Conservation (phyloP, 2,113 vertebrate genomes). For the Esox niger region DNA sequence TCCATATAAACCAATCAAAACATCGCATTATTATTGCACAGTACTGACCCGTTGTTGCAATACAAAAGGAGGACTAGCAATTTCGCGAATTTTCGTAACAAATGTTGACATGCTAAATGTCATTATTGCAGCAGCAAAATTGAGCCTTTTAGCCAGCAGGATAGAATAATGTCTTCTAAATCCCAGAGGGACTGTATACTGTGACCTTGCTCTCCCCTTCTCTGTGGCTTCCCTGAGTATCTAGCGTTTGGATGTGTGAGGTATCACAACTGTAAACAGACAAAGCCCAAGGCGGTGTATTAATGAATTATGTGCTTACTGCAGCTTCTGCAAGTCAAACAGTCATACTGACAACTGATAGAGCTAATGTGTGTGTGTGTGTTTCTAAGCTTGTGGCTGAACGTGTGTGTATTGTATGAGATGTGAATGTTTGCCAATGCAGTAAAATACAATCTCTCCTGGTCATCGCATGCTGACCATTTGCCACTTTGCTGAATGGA, state of each 20-base stretch:
- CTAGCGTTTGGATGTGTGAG: background rate
- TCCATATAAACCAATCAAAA: too few species aligned
- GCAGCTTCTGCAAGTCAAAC: background rate
- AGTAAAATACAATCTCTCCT: background rate
- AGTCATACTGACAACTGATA: background rate
- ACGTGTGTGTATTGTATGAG: background rate
- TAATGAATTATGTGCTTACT: background rate
- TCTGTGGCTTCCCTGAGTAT: background rate
- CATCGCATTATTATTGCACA: too few species aligned
- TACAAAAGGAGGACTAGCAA: too few species aligned
- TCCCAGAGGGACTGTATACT: background rate
- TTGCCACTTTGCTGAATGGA: slow-evolving; percentile 16
- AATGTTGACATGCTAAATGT: too few species aligned
- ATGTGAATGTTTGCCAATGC: background rate
- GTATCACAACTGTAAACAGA: slow-evolving; percentile 4
- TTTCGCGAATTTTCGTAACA: too few species aligned
- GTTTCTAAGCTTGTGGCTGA: background rate
- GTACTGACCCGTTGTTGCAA: too few species aligned
- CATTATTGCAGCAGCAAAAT: too few species aligned
- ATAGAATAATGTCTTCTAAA: too few species aligned
- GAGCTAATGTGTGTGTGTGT: background rate
- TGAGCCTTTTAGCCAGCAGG: too few species aligned
- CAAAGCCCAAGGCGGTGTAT: background rate
- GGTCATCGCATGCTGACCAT: background rate
- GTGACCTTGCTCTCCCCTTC: background rate